A percentile compares a stretch with the other conserved stretches of the same genome.
Evolutionary conservation across 2,888 invertebrate genomes (phyloP).

Genomic region (Bellardia bayeri): DNA sequence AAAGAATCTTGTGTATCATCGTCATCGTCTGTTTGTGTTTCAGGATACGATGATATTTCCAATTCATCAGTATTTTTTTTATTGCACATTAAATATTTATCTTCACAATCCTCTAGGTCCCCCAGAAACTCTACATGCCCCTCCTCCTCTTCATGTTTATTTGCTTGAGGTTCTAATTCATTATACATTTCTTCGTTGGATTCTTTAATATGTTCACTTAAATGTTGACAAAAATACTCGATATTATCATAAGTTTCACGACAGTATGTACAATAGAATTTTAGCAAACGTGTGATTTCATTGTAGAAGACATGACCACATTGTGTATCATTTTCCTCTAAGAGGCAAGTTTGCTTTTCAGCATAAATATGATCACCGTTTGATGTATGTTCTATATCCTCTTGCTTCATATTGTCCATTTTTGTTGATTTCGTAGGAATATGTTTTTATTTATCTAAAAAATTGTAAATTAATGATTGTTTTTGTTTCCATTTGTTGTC

Average conservation of each 20-base stretch:
- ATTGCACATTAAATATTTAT: not conserved
- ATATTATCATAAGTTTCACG: constrained; percentile 73
- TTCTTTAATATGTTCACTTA: constrained; percentile 73
- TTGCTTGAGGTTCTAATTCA: not conserved
- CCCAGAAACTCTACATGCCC: not conserved
- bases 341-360: constrained; percentile 46
- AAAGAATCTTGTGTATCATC: constrained; percentile 1
- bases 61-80: not conserved
- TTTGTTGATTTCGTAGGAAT: not conserved
- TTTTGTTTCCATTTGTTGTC: constrained; percentile 7
- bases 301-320: constrained; percentile 74
- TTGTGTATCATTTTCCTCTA: constrained; percentile 71
- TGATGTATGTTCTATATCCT: constrained; percentile 12
- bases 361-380: constrained; percentile 19
- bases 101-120: not conserved
- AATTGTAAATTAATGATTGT: constrained; percentile 8
- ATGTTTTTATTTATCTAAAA: not conserved
- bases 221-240: constrained; percentile 74
- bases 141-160: constrained; percentile 36
- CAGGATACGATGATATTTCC: not conserved
- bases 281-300: constrained; percentile 70
- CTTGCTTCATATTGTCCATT: constrained; percentile 45
- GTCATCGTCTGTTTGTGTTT: not conserved
- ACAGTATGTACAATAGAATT: constrained; percentile 74
- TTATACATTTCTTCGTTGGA: not conserved